Evolutionary conservation across 2,888 invertebrate genomes (phyloP).

Genomic region (Tridacna gigas): DNA sequence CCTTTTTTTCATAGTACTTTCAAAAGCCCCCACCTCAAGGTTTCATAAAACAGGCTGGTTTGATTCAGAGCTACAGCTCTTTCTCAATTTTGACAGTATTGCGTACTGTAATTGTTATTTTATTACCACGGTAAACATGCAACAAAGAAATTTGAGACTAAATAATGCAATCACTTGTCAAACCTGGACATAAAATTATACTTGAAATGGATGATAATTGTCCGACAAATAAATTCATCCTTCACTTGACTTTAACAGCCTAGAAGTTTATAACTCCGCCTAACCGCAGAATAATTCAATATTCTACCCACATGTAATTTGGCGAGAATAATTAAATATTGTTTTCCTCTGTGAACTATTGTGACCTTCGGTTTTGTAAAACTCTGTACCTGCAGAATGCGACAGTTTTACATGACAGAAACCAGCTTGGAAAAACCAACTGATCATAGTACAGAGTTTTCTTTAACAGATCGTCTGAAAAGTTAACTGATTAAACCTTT

Average conservation of each 20-base stretch:
- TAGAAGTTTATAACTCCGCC: background rate
- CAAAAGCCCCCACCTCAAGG: too few species aligned
- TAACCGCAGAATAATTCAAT: background rate
- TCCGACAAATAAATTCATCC: constrained; percentile 11
- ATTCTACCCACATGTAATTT: constrained; percentile 7
- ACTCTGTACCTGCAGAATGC: too few species aligned
- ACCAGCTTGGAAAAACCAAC: too few species aligned
- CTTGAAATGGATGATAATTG: constrained; percentile 16
- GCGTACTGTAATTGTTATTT: constrained; percentile 55
- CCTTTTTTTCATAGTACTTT: too few species aligned
- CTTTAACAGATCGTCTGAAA: too few species aligned
- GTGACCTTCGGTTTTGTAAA: too few species aligned
- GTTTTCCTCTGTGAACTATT: too few species aligned
- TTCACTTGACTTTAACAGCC: constrained; percentile 1
- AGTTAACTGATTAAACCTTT: too few species aligned
- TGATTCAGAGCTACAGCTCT: too few species aligned
- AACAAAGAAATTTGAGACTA: constrained; percentile 30
- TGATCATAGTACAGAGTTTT: too few species aligned
- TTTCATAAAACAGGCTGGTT: too few species aligned
- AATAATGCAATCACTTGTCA: constrained; percentile 29
- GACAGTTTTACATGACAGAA: too few species aligned
- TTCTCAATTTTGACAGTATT: constrained; percentile 24
- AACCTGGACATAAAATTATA: background rate
- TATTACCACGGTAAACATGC: constrained; percentile 46
- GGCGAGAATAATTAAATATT: constrained; percentile 8